Base-by-base conservation (phyloP, 2,797 vertebrate genomes). In the Monodelphis domestica region DNA sequence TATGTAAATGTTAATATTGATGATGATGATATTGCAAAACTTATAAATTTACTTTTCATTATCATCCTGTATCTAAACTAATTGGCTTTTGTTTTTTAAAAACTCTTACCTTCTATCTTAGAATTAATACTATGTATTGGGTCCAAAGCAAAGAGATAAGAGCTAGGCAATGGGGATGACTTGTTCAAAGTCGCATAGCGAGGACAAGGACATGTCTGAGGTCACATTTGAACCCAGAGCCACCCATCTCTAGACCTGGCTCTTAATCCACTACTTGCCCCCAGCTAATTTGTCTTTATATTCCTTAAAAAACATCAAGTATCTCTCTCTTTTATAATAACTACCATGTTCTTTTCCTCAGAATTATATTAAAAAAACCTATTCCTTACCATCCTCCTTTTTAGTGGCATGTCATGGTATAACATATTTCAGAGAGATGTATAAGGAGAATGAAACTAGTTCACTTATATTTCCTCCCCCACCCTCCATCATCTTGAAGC, bases 351-450 rank as follows among this genome's bases (percentile, higher is more conserved):
- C 21, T 45, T 78, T 78, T 78, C 45, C 38, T 90, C 21, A 70
- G 50, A 95, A 93, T 54, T 45, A 2, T 55, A 87, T 87, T 52
- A 87, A 2, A 59, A 91, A 33, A 70, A 92, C 53, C 45, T 95
- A 57, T 54, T 91, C 38, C n/a, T 92, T 55, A 59, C 33, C 50
- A 10, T 56, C 94, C 89, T 88, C 21, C 15, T 57, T 57, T 95
- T 93, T 51, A 54, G 88, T 78, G 70, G 90, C 56, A 91, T 51
- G 45, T n/a, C 90, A 90, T 51, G 90, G 28, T 26, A 50, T 91
- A 52, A 53, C 54, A 29, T 33, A 30, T 78, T 93, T 91, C 87
- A 63, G 57, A 88, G 51, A 89, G 90, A 90, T 91, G 52, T 51
- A 53, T 87, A 78, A 78, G 7, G 63, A 54, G 92, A 93, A 93